Conservation (phyloP, 1,140 invertebrate species). For the Bombyx mandarina region DNA sequence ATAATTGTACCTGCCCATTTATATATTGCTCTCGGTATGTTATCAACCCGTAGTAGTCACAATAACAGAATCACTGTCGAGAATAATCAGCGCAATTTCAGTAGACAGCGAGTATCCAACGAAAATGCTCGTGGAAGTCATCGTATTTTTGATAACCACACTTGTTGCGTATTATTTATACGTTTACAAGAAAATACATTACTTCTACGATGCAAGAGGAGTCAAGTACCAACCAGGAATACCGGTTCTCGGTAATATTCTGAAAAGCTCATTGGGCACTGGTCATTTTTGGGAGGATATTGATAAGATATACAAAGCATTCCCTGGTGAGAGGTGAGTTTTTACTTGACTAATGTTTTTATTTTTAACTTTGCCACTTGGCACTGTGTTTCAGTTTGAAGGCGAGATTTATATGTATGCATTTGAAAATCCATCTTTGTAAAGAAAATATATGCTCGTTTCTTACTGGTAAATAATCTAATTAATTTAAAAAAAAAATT, state of each 20-base stretch:
- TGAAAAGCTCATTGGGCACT: slow-evolving; percentile 21
- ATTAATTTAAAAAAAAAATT: too few relatives aligned
- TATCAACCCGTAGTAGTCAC: too few relatives aligned
- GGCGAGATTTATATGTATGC: too few relatives aligned
- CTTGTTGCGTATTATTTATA: slow-evolving; percentile 27
- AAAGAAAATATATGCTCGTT: too few relatives aligned
- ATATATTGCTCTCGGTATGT: too few relatives aligned
- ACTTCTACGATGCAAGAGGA: slow-evolving; percentile 25
- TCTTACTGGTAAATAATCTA: too few relatives aligned
- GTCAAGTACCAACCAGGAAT: slow-evolving; percentile 35
- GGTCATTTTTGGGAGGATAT: slow-evolving; percentile 37
- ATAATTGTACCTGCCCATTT: too few relatives aligned
- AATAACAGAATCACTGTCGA: too few relatives aligned
- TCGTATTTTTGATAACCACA: slow-evolving; percentile 31
- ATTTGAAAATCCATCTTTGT: too few relatives aligned
- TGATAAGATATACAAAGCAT: slow-evolving; percentile 32
- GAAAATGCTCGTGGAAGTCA: slow-evolving; percentile 35
- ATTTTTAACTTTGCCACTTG: neutral
- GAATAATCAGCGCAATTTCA: too few relatives aligned
- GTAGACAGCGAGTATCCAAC: too few relatives aligned
- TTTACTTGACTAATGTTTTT: neutral
- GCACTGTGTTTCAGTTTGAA: too few relatives aligned
- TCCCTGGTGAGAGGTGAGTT: slow-evolving; percentile 46
- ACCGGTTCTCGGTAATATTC: slow-evolving; percentile 42
- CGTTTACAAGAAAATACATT: slow-evolving; percentile 21